Percentiles rank a stretch among this genome's conserved stretches.
Conservation (phyloP, 2,113 vertebrate species). For the Pachyramphus minor region DNA sequence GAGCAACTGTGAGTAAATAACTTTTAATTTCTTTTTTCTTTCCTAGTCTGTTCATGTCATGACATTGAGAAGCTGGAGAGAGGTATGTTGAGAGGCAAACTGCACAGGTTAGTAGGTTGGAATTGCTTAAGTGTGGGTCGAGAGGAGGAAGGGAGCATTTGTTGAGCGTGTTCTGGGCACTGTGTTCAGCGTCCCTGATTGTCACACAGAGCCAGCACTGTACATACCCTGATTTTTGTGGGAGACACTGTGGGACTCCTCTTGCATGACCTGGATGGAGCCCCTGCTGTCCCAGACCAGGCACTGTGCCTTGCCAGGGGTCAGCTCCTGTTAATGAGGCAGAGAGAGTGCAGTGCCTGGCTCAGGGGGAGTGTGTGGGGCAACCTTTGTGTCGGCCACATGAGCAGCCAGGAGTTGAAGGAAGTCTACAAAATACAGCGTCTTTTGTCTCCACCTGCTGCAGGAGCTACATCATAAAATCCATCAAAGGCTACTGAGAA, state of each 20-base stretch:
- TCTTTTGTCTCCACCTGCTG: background rate
- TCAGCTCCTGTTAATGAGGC: background rate
- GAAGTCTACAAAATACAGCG: too few species aligned
- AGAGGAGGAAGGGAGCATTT: background rate
- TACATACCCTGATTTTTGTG: background rate
- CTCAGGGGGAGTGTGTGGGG: background rate
- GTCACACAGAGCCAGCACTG: fast-evolving
- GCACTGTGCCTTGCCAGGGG: background rate
- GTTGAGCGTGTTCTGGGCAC: background rate
- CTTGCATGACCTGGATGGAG: background rate
- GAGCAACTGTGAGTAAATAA: background rate
- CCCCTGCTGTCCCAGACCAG: background rate
- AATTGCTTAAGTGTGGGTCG: background rate
- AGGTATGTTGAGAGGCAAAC: slow-evolving; percentile 76
- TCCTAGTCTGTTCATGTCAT: slow-evolving; percentile 92
- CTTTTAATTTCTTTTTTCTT: background rate
- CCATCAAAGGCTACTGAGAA: background rate
- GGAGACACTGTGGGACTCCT: background rate
- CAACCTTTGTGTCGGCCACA: background rate
- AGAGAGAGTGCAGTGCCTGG: background rate
- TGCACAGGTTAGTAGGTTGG: background rate
- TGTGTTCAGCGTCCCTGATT: background rate
- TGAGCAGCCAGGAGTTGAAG: background rate
- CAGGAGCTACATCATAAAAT: background rate
- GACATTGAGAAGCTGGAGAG: slow-evolving; percentile 91